Evolutionary conservation across 2,888 invertebrate genomes (phyloP), one percentile per base, ranked within the genome.

Genomic region (Stenotaenia linearis): DNA sequence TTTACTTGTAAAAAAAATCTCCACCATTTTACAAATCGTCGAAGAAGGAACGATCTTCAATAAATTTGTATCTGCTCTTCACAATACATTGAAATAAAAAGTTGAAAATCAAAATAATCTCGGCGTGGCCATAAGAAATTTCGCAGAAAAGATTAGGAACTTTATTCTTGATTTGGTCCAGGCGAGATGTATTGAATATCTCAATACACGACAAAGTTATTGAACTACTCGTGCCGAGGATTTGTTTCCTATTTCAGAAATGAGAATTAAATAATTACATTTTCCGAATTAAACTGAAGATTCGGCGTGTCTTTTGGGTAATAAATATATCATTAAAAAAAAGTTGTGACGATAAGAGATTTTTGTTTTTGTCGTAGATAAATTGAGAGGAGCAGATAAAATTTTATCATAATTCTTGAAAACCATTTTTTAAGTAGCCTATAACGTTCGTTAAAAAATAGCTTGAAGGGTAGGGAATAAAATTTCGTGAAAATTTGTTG

Each of bases 1-100:
- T 18, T 35, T 61, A 78, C 28, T 32, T 78, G n/a, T 78, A 61
- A 28, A 78, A 61, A 78, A 61, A 56, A n/a, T 75, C 75, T 74
- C 18, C 37, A 37, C 50, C 50, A 21, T 40, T 78, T 78, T 18
- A 56, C 28, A 77, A 35, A 56, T 61, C 28, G 56, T 61, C 28
- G 56, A 78, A 78, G 56, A 61, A 78, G 78, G 78, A 78, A 78
- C 78, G 78, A 56, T 69, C 69, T 28, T 56, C 30, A 30, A 78
- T 61, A 78, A 30, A 78, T 61, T 78, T 78, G 61, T 61, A 56
- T 78, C 78, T 78, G 56, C 78, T 78, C 35, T 78, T 28, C 77
- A 75, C 75, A 35, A 75, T 37, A 32, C 35, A n/a, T 12, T 35
- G 35, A 75, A 32, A 21, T 7, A 32, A 7, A 75, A 75, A 7